phyloP scores from a whole-genome alignment of 2,888 invertebrate species.

The Dicranocentrus wangi region DNA sequence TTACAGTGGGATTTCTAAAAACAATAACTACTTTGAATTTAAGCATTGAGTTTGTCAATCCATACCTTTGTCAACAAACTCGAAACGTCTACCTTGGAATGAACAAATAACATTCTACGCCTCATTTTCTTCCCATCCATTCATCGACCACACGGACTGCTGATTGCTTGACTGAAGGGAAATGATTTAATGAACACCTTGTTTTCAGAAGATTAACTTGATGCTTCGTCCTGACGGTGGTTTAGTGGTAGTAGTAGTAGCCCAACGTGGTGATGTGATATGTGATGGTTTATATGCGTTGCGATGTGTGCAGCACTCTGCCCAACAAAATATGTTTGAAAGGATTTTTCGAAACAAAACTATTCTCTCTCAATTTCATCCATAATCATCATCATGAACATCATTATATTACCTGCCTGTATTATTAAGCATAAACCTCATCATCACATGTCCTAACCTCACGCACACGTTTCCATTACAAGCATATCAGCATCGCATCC shows the following conservation, averaged over 20 bases:
- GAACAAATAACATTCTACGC: too few relatives aligned
- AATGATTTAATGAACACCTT: conserved; percentile 23
- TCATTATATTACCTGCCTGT: neutral
- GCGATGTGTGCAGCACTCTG: neutral
- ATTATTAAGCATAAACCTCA: conserved; percentile 1
- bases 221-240: neutral
- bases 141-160: conserved; percentile 3
- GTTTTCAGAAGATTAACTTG: conserved; percentile 9
- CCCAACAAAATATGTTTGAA: neutral
- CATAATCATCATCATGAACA: conserved; percentile 15
- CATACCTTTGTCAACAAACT: too few relatives aligned
- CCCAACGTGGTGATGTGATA: too few relatives aligned
- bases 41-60: too few relatives aligned
- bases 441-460: neutral
- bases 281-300: neutral
- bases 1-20: too few relatives aligned
- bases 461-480: conserved; percentile 18
- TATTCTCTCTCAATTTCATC: conserved; percentile 19
- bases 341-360: too few relatives aligned
- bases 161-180: conserved; percentile 4
- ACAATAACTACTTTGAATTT: too few relatives aligned
- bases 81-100: too few relatives aligned
- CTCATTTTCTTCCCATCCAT: too few relatives aligned
- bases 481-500: too few relatives aligned
- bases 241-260: too few relatives aligned